Evolutionary conservation across 2,888 invertebrate genomes (phyloP).

Genomic region (Stenodema calcarata): DNA sequence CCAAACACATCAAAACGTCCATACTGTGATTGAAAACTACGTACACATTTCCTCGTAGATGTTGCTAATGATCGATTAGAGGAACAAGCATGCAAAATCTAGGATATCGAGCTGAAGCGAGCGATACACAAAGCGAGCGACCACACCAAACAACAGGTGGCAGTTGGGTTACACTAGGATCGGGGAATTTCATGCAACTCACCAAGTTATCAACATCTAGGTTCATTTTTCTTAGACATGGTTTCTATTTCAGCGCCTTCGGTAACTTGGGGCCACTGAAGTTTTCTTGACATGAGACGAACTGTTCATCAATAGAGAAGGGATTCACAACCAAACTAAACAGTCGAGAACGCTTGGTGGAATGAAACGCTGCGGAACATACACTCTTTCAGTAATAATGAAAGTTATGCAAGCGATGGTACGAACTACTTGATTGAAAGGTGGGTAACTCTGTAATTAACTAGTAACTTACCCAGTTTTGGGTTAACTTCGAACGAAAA

Average conservation of each 20-base stretch:
- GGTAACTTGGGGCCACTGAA: slow-evolving; percentile 4
- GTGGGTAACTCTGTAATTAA: background rate
- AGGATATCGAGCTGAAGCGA: no score
- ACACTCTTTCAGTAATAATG: background rate
- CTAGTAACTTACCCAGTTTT: background rate
- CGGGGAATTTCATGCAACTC: slow-evolving; percentile 45
- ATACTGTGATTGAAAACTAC: no score
- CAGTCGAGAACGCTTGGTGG: background rate
- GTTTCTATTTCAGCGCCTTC: slow-evolving; percentile 48
- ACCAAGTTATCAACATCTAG: slow-evolving; percentile 58
- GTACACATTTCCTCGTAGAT: no score
- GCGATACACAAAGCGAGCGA: background rate
- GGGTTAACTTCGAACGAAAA: slow-evolving; percentile 14
- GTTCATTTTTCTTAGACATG: slow-evolving; percentile 57
- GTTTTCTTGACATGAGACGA: slow-evolving; percentile 28
- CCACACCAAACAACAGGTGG: background rate
- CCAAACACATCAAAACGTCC: no score
- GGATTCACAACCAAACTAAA: background rate
- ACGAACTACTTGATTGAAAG: background rate
- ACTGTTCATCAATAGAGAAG: background rate
- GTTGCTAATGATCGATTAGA: no score
- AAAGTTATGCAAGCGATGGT: background rate
- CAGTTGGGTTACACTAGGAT: background rate
- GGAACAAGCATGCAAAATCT: no score
- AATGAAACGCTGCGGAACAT: background rate